Percentiles rank a stretch among this genome's conserved stretches.
These are phyloP conservation scores for Drosophila paranaensis DNA, from an alignment of 2,888 invertebrate genomes.

Conservation along the genomic window DNA sequence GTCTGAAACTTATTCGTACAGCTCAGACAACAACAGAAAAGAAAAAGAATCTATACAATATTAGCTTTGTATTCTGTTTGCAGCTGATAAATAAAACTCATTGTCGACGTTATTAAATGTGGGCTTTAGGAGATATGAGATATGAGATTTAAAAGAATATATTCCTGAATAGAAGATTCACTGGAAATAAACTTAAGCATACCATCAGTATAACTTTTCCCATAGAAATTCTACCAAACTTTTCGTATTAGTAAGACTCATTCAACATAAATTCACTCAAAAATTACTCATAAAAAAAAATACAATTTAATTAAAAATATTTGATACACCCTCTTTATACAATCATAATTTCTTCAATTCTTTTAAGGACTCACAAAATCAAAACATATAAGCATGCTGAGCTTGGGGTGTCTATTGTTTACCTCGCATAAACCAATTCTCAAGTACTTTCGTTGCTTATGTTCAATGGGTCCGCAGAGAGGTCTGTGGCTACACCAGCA, in stretches of 20 bases:
- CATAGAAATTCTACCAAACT: too few species aligned
- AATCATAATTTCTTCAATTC: neutral
- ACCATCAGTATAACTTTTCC: too few species aligned
- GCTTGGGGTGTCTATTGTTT: neutral
- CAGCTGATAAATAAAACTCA: neutral
- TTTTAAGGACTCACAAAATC: neutral
- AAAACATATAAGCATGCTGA: neutral
- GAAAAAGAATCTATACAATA: neutral
- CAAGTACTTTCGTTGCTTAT: neutral
- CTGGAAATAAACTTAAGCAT: too few species aligned
- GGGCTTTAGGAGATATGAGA: too few species aligned
- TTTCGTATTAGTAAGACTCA: too few species aligned
- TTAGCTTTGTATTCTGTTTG: neutral
- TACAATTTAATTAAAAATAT: neutral
- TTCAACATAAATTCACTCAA: too few species aligned
- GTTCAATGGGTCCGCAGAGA: conserved; percentile 23
- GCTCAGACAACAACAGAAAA: neutral
- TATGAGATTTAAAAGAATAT: too few species aligned
- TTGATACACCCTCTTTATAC: too few species aligned
- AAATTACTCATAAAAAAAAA: neutral
- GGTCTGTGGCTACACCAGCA: conserved; percentile 40
- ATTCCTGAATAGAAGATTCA: too few species aligned
- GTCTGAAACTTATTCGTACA: neutral
- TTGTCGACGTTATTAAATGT: neutral
- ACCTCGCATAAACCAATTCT: conserved; percentile 3